A percentile compares a stretch with the other conserved stretches of the same genome.
Conservation (phyloP, 2,797 vertebrate species). For the Gallirallus australis region DNA sequence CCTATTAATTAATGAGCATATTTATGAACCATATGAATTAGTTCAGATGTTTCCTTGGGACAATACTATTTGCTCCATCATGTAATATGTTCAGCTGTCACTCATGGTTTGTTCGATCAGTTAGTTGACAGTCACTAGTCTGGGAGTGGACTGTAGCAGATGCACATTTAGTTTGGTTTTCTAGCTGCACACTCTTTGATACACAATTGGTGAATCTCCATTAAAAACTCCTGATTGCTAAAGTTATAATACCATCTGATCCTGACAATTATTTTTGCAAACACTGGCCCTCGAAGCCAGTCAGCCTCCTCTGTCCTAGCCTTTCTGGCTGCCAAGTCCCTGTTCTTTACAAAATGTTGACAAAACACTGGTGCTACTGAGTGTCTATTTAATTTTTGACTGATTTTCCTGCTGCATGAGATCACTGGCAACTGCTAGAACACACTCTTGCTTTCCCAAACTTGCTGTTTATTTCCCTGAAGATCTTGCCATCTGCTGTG, state of each 20-base stretch:
- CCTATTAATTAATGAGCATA: background rate
- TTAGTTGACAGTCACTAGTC: background rate
- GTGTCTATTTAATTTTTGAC: constrained; percentile 68
- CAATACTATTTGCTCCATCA: background rate
- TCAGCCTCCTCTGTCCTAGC: constrained; percentile 57
- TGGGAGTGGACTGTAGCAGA: background rate
- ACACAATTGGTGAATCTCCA: constrained; percentile 35
- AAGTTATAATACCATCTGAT: constrained; percentile 70
- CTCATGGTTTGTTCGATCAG: background rate
- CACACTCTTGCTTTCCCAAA: constrained; percentile 71
- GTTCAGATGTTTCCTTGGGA: background rate
- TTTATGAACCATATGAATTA: background rate
- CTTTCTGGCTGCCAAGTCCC: constrained; percentile 54
- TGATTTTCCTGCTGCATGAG: constrained; percentile 50
- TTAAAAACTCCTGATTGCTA: constrained; percentile 51
- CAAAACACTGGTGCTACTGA: constrained; percentile 73
- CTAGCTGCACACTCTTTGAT: background rate
- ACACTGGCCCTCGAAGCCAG: constrained; percentile 38
- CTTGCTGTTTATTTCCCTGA: constrained; percentile 72
- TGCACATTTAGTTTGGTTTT: constrained; percentile 1
- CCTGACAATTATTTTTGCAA: constrained; percentile 59
- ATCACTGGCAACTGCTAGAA: constrained; percentile 71
- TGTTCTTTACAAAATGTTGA: constrained; percentile 60
- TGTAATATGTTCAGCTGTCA: background rate
- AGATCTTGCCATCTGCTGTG: constrained; percentile 67